Evolutionary conservation across 2,797 vertebrate genomes (phyloP), one percentile per base, ranked within the genome.

Genomic region (Smutsia gigantea): DNA sequence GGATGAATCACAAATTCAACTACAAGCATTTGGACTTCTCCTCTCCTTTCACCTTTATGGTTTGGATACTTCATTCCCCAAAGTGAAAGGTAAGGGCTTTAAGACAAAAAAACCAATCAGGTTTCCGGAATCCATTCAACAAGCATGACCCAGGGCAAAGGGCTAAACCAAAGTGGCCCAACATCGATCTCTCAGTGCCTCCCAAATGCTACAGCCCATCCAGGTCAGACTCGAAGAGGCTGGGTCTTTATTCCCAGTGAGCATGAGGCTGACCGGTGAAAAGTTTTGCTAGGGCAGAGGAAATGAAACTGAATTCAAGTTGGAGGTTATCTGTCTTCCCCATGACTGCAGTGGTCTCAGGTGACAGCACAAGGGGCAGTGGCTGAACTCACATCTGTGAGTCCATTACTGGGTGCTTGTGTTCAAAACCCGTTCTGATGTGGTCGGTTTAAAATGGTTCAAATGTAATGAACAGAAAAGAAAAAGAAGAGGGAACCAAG

Each of bases 1-100:
- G 82, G 46, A 78, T 42, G 75, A 79, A 95, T 61, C 82, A 87
- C 93, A 96, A 84, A 95, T 90, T 93, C 97, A 92, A 57, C 78
- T 12, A 31, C 46, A 85, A 85, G 74, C 81, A 34, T 87, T 94
- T 78, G 83, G 72, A 84, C 88, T 83, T 93, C 90, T 94, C 59
- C 68, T 84, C 68, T 66, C 83, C 87, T 88, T 53, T 77, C 0
- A 4, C 88, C 93, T 96, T 59, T 95, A 79, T 61, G 59, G 89
- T 94, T 90, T 89, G 83, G 91, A 97, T 84, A 96, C 83, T 93
- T 97, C 96, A 94, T 97, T 95, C 95, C 91, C 94, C 81, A 94
- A 97, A 97, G 91, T 95, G 96, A 97, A 97, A 97, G 95, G 95
- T 97, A 97, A 97, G 96, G 93, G 63, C 79, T 97, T 96, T 95